phyloP scores from a whole-genome alignment of 2,113 vertebrate genomes.

The Loxodonta africana region DNA sequence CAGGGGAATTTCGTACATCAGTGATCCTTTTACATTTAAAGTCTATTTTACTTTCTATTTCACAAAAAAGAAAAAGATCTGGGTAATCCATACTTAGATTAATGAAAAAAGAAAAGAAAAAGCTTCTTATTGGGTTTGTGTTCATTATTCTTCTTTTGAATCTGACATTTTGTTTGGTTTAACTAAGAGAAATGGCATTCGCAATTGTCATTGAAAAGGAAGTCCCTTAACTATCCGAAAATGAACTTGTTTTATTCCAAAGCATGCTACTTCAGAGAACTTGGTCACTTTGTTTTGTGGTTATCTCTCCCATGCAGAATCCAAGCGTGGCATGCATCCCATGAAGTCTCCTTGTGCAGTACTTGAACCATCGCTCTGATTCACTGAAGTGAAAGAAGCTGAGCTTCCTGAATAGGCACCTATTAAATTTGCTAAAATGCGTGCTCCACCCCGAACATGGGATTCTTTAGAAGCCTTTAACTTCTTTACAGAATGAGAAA shows the following conservation, averaged over 20 bases:
- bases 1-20: background rate
- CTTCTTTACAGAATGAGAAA: background rate
- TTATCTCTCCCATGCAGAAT: conserved; percentile 63
- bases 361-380: conserved; percentile 56
- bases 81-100: background rate
- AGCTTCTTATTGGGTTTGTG: background rate
- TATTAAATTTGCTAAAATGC: conserved; percentile 40
- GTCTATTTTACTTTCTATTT: background rate
- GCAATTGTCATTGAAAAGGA: background rate
- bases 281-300: conserved; percentile 75
- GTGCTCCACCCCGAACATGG: background rate
- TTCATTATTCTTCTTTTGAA: background rate
- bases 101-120: background rate
- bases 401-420: conserved; percentile 54
- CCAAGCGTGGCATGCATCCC: conserved; percentile 46
- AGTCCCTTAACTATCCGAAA: conserved; percentile 39
- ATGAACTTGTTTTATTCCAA: conserved; percentile 62
- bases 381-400: conserved; percentile 57
- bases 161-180: conserved; percentile 36
- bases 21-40: background rate
- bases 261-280: conserved; percentile 42
- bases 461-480: background rate
- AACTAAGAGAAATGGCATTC: conserved; percentile 39
- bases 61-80: background rate
- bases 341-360: conserved; percentile 57